phyloP scores from a whole-genome alignment of 2,888 invertebrate genomes.

The Sinotaia quadrata region DNA sequence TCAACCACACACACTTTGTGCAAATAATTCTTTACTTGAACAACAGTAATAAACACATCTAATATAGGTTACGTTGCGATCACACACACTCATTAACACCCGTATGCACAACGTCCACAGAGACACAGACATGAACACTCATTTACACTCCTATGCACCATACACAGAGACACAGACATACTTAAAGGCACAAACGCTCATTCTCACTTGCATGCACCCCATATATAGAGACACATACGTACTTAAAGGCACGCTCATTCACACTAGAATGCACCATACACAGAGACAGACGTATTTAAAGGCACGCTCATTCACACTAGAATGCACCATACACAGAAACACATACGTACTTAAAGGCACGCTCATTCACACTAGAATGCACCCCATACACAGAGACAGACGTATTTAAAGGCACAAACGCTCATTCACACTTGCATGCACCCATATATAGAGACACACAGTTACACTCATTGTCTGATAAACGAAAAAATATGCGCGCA shows the following conservation, averaged over 20 bases:
- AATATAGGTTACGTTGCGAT: too few species aligned
- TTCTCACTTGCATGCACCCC: neutral
- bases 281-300: neutral
- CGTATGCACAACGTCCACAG: neutral
- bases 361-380: neutral
- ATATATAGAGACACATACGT: neutral
- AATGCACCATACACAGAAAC: neutral
- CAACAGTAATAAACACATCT: too few species aligned
- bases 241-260: neutral
- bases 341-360: neutral
- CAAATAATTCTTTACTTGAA: neutral
- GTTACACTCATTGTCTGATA: neutral
- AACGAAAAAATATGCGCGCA: neutral
- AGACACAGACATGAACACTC: neutral
- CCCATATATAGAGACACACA: slow-evolving; percentile 5
- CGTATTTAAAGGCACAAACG: neutral
- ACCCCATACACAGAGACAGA: neutral
- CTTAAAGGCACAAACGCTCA: neutral
- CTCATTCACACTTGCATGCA: neutral
- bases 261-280: neutral
- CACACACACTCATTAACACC: too few species aligned
- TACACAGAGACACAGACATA: neutral
- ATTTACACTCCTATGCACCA: neutral
- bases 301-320: too few species aligned
- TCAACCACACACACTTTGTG: neutral